Conservation (phyloP, 2,113 vertebrate species). For the Ariopsis seemanni region DNA sequence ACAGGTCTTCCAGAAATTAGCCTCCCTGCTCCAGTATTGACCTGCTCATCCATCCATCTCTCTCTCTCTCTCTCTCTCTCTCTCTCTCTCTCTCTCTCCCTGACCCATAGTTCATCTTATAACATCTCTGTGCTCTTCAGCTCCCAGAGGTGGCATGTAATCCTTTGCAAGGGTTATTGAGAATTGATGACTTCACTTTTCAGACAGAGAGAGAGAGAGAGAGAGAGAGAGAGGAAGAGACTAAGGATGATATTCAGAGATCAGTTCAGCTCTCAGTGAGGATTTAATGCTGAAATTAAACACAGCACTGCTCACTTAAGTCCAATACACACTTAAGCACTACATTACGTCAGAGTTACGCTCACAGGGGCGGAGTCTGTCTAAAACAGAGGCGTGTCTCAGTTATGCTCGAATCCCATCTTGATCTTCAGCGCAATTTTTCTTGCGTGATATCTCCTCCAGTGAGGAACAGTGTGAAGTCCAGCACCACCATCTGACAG, state of each 20-base stretch:
- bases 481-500: too few relatives aligned
- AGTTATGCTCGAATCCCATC: too few relatives aligned
- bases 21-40: conserved; percentile 66
- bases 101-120: conserved; percentile 41
- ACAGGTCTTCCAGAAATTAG: conserved; percentile 58
- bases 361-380: background rate
- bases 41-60: conserved; percentile 38
- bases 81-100: background rate
- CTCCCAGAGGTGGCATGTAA: conserved; percentile 16
- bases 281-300: background rate
- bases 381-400: background rate
- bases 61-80: background rate
- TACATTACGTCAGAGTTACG: background rate
- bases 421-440: too few relatives aligned
- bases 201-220: background rate
- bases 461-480: too few relatives aligned
- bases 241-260: background rate
- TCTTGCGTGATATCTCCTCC: too few relatives aligned
- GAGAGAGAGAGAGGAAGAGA: background rate
- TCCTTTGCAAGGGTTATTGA: conserved; percentile 42
- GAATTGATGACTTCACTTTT: conserved; percentile 14
- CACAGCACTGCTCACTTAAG: background rate
- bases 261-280: background rate
- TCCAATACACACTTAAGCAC: background rate
- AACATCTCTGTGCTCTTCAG: conserved; percentile 1